Conservation (phyloP, 2,113 vertebrate genomes). For the Dasyurus viverrinus region DNA sequence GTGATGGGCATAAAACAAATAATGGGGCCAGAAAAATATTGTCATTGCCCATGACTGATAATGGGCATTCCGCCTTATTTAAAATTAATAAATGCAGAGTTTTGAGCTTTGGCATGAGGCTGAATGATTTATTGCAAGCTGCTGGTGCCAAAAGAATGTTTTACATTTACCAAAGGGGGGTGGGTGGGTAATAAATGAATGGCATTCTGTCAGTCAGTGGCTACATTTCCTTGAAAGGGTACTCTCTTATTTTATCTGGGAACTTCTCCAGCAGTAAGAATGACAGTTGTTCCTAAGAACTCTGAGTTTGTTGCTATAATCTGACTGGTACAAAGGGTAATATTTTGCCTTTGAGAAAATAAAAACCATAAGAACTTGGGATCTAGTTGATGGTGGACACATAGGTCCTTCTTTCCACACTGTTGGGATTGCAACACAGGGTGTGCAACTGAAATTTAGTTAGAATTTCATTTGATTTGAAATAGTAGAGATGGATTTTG, state of each 20-base stretch:
- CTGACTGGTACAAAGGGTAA: slow-evolving; percentile 60
- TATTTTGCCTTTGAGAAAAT: slow-evolving; percentile 78
- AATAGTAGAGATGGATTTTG: slow-evolving; percentile 81
- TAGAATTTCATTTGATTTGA: slow-evolving; percentile 78
- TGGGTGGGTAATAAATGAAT: slow-evolving; percentile 51
- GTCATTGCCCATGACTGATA: slow-evolving; percentile 60
- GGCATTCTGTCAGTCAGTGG: slow-evolving; percentile 35
- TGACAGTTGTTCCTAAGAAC: slow-evolving; percentile 15
- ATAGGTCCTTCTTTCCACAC: slow-evolving; percentile 48
- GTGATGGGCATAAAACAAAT: slow-evolving; percentile 55
- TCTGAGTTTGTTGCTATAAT: slow-evolving; percentile 43
- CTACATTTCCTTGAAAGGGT: slow-evolving; percentile 27
- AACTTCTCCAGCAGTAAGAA: neutral
- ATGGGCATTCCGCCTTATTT: slow-evolving; percentile 54
- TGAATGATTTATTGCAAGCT: slow-evolving; percentile 71
- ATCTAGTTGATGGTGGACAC: slow-evolving; percentile 76
- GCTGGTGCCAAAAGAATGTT: slow-evolving; percentile 63
- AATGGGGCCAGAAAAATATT: slow-evolving; percentile 58
- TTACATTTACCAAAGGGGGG: slow-evolving; percentile 45
- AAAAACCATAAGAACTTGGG: slow-evolving; percentile 67
- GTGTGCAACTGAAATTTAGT: slow-evolving; percentile 62
- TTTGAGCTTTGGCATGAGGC: slow-evolving; percentile 51
- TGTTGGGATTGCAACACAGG: slow-evolving; percentile 75
- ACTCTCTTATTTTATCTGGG: slow-evolving; percentile 18
- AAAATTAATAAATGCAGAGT: slow-evolving; percentile 70